A percentile compares a stretch with the other conserved stretches of the same genome.
Evolutionary conservation across 2,888 invertebrate genomes (phyloP).

Genomic region (Chirona hameri): DNA sequence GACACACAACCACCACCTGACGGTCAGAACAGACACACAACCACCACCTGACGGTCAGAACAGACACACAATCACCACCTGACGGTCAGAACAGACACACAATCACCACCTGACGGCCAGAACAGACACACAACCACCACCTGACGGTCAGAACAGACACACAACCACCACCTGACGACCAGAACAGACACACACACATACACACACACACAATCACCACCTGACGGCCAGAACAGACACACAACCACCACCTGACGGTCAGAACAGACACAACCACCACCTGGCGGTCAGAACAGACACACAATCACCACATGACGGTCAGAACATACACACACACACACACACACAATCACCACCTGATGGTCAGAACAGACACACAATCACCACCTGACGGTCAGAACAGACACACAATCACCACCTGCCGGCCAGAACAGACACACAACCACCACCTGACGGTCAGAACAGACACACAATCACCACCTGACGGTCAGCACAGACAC

Average conservation of each 20-base stretch:
- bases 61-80: neutral
- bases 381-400: too few relatives aligned
- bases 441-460: too few relatives aligned
- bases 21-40: neutral
- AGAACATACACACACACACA: too few relatives aligned
- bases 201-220: neutral
- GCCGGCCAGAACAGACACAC: too few relatives aligned
- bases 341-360: too few relatives aligned
- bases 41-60: neutral
- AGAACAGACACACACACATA: neutral
- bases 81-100: too few relatives aligned
- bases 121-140: neutral
- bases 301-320: constrained; percentile 62
- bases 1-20: neutral
- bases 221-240: constrained; percentile 4
- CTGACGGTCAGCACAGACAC: too few relatives aligned
- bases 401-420: too few relatives aligned
- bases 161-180: too few relatives aligned
- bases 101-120: neutral
- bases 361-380: too few relatives aligned
- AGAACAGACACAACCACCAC: constrained; percentile 58
- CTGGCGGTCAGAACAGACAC: constrained; percentile 31
- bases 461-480: too few relatives aligned
- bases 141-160: too few relatives aligned
- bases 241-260: constrained; percentile 59